Conservation (phyloP, 2,888 invertebrate genomes). For the Odontocerum albicorne region DNA sequence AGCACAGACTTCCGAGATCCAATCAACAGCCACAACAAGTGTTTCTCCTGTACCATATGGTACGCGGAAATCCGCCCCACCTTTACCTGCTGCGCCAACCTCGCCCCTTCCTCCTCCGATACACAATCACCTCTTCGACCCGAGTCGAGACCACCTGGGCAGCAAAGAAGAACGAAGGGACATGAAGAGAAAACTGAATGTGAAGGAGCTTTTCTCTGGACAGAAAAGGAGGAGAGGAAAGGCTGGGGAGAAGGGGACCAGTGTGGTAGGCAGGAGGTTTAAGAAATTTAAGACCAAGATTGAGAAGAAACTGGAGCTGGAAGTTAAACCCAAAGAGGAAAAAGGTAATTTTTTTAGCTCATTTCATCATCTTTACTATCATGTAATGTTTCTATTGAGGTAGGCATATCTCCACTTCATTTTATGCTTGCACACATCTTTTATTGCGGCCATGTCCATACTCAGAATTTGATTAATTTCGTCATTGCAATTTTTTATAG, state of each 20-base stretch:
- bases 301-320: no score
- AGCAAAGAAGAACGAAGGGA: constrained; percentile 72
- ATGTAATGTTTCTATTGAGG: no score
- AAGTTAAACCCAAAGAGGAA: no score
- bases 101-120: constrained; percentile 40
- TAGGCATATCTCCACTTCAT: no score
- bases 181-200: constrained; percentile 69
- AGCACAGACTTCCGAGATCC: constrained; percentile 37
- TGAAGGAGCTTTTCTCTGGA: constrained; percentile 64
- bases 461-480: no score
- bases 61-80: constrained; percentile 2
- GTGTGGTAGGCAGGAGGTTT: constrained; percentile 9
- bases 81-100: constrained; percentile 15
- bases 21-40: neutral
- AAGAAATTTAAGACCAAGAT: constrained; percentile 18
- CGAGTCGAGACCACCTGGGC: constrained; percentile 52
- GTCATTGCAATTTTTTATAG: no score
- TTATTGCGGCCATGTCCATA: no score
- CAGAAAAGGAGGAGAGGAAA: constrained; percentile 46
- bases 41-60: constrained; percentile 18
- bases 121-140: constrained; percentile 55
- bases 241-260: constrained; percentile 38
- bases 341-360: neutral
- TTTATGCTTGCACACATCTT: no score
- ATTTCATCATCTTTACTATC: no score